Conservation (phyloP, 2,113 vertebrate species). For the Tragelaphus scriptus region DNA sequence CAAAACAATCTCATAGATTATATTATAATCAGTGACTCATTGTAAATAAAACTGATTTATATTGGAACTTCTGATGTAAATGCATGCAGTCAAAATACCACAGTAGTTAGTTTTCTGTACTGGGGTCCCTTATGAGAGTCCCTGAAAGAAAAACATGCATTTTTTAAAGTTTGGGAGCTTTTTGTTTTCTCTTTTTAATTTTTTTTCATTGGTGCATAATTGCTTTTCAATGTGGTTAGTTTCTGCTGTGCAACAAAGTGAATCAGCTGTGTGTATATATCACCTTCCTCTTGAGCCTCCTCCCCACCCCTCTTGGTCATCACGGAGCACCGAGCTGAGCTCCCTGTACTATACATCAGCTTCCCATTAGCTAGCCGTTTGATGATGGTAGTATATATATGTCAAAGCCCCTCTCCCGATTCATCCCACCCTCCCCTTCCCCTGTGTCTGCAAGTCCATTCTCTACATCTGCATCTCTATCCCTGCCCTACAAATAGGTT, state of each 20-base stretch:
- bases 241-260: no score
- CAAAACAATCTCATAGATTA: conserved; percentile 25
- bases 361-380: background rate
- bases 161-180: background rate
- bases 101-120: background rate
- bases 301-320: background rate
- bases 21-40: background rate
- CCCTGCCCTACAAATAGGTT: background rate
- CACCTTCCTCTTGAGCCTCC: background rate
- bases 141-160: background rate
- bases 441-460: background rate
- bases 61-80: background rate
- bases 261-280: background rate
- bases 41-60: conserved; percentile 37
- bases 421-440: background rate
- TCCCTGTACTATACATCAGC: background rate
- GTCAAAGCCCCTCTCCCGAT: background rate
- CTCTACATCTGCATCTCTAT: background rate
- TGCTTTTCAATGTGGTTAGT: background rate
- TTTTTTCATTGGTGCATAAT: background rate
- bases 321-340: background rate
- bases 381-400: background rate
- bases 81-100: conserved; percentile 23
- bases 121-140: background rate
- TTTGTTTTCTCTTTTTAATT: background rate